Base-by-base conservation (phyloP, 1,140 invertebrate species). In the Chironomus striatipennis region DNA sequence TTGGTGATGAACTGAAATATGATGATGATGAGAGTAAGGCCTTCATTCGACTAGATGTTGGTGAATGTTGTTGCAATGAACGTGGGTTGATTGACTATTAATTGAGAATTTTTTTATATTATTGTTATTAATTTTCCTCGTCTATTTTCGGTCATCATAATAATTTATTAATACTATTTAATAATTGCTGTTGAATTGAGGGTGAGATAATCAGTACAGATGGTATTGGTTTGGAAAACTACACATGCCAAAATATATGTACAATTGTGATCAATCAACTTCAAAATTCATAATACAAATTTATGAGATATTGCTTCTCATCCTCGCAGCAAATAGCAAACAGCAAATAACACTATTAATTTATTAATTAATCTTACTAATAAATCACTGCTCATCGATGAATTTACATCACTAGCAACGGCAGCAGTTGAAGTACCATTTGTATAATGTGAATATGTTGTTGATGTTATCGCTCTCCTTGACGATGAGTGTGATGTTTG, bases 401-500 rank as follows among this genome's bases (percentile, higher is more conserved):
- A 57, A 57, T 57, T 57, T 57, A n/a, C 47, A 57, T 34, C 5
- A 34, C 24, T 34, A 34, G 24, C 24, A 34, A 34, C 24, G 24
- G 47, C n/a, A 57, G 47, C 12, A 57, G 12, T 57, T n/a, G 12
- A 5, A 57, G 12, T n/a, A 70, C 20, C 17, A 21, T 70, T 70
- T 9, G 65, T 70, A 12, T 20, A 70, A 18, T 70, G 75, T 21
- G 75, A 73, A 47, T 76, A 74, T 57, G 78, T 77, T 75, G 79
- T 80, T 76, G 79, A 77, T 75, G 79, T 76, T 75, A 78, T 80
- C 73, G 81, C 81, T 81, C 83, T 84, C 74, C 83, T 80, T 76
- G 84, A 85, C 76, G 83, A 84, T 75, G 82, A 57, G n/a, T 57
- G 47, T 57, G 47, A 81, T 74, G 80, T 81, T 78, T 82, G 79